Conservation (phyloP, 2,113 vertebrate genomes). For the Amazona guildingii region DNA sequence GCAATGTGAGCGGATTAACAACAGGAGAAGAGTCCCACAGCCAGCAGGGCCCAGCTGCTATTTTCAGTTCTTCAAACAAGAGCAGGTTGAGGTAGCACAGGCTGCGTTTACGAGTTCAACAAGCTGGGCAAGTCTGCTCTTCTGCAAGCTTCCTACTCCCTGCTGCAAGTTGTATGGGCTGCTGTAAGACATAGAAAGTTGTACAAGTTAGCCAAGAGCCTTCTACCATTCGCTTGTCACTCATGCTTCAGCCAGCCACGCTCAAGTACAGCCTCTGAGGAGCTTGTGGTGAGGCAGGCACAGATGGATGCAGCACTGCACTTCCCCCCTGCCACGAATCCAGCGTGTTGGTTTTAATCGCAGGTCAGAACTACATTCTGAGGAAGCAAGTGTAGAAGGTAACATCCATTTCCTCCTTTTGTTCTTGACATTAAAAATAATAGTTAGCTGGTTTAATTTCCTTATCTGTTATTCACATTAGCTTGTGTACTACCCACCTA, state of each 20-base stretch:
- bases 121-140: not conserved
- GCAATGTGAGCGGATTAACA: not conserved
- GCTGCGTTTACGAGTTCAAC: not conserved
- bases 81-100: not conserved
- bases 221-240: not conserved
- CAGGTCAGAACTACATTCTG: not conserved
- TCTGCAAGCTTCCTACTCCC: not conserved
- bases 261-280: rapidly evolving
- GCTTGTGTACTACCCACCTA: not conserved
- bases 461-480: not conserved
- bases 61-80: not conserved
- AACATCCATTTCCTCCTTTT: slow-evolving; percentile 25
- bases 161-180: not conserved
- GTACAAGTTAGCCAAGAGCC: not conserved
- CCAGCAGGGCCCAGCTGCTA: not conserved
- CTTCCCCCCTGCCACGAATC: not conserved
- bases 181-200: not conserved
- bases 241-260: rapidly evolving
- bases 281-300: not conserved
- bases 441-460: not conserved
- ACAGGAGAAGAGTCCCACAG: not conserved
- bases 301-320: not conserved
- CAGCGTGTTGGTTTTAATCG: not conserved
- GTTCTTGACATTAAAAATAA: not conserved
- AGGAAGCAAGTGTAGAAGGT: not conserved